Base-by-base conservation (phyloP, 2,888 invertebrate genomes). In the Leptinotarsa peninsularis region DNA sequence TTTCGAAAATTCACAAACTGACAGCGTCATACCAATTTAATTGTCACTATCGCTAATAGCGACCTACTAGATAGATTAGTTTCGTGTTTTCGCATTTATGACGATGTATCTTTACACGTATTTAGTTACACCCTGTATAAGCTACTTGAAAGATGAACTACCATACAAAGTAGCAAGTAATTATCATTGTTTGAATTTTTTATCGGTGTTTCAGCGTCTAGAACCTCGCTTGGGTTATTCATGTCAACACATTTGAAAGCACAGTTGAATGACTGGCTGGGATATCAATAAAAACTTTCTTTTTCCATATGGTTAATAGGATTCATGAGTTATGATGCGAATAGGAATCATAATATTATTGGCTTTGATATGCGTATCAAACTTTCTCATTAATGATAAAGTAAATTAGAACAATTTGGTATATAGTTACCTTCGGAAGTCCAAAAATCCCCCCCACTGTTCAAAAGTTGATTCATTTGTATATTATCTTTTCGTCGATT, bases 221-320 rank as follows among this genome's bases (percentile, higher is more conserved):
- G n/a, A 17, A 63, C 33, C 33, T 63, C 43, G 43, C 63, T 23
- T 58, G n/a, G 27, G 2, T 5, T 33, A 63, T 63, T 43, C 63
- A 63, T 63, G 63, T 63, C 63, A 27, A 63, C 33, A 63, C n/a
- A 18, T 63, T 63, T 63, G 58, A 58, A 23, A 58, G 23, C 43
- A 63, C 63, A 63, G 63, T 33, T 43, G 27, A 60, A 21, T 27
- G 27, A 63, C 63, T 63, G 70, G 49, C 54, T 70, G 70, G 17
- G 49, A 23, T 70, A 21, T 58, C 58, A 70, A 49, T 58, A 58
- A 49, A 69, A 74, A 74, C 73, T 74, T 74, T 74, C 73, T 50
- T 74, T 74, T 74, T 74, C 73, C 73, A 74, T 74, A 69, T 74
- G 73, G 73, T 63, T 52, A 71, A 60, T 71, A 66, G 66, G 66